These are phyloP conservation scores for Sinotaia quadrata DNA, from an alignment of 2,888 invertebrate genomes.

Conservation along the genomic window DNA sequence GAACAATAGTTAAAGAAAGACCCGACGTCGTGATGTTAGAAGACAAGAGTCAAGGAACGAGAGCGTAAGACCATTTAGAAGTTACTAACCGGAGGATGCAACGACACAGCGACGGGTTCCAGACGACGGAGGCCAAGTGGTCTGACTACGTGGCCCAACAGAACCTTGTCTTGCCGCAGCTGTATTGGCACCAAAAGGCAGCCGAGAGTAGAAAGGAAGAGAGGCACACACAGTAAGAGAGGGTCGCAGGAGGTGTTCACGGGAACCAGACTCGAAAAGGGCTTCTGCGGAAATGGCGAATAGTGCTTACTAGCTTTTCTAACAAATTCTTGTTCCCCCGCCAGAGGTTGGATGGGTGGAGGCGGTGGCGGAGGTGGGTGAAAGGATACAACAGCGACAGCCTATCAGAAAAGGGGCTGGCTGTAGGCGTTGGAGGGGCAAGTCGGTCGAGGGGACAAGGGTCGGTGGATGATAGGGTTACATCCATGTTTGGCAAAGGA, in stretches of 20 bases:
- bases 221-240: slow-evolving; percentile 11
- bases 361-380: background rate
- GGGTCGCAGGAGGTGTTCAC: slow-evolving; percentile 11
- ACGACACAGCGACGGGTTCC: too few species aligned
- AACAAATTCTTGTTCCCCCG: slow-evolving; percentile 17
- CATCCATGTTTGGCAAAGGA: slow-evolving; percentile 65
- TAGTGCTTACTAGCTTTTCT: slow-evolving; percentile 1
- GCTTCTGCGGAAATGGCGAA: background rate
- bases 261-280: slow-evolving; percentile 26
- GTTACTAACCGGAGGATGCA: too few species aligned
- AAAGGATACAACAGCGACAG: slow-evolving; percentile 20
- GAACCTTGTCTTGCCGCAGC: too few species aligned
- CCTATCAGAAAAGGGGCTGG: slow-evolving; percentile 24
- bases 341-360: too few species aligned
- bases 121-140: too few species aligned
- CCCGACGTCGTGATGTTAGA: too few species aligned
- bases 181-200: background rate
- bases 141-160: too few species aligned
- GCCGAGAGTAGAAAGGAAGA: background rate
- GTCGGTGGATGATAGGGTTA: slow-evolving; percentile 54
- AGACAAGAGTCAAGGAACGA: too few species aligned
- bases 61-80: too few species aligned
- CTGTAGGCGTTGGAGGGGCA: slow-evolving; percentile 41
- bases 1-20: too few species aligned
- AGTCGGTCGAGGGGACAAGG: slow-evolving; percentile 39